Conservation (phyloP, 2,797 vertebrate species). For the Chiropotes sagulatus region DNA sequence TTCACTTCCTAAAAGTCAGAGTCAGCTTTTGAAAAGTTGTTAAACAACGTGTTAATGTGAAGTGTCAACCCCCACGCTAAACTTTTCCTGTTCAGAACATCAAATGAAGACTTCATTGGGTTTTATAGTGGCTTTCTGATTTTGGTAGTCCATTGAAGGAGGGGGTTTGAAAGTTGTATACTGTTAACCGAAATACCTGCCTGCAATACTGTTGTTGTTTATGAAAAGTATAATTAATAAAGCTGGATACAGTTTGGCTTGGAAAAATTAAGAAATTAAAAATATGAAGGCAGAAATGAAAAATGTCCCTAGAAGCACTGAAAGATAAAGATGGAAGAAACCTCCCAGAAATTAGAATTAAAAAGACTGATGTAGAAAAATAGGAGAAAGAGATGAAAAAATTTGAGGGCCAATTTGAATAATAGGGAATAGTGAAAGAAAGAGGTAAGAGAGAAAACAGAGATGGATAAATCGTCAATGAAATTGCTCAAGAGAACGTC, state of each 20-base stretch:
- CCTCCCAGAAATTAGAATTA: not conserved
- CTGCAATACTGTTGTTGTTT: not conserved
- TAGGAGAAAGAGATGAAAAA: constrained; percentile 25
- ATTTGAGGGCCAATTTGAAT: not conserved
- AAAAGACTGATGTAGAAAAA: not conserved
- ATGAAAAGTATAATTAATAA: not conserved
- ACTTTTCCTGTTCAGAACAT: not conserved
- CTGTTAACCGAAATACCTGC: not conserved
- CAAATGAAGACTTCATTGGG: not conserved
- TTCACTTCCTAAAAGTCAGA: not conserved
- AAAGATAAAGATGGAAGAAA: constrained; percentile 23
- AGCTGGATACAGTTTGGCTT: not conserved
- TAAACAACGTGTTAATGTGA: not conserved
- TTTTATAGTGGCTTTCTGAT: not conserved
- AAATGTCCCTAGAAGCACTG: not conserved
- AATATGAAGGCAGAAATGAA: not conserved
- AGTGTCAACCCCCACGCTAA: not conserved
- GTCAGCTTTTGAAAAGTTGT: not conserved
- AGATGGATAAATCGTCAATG: not conserved
- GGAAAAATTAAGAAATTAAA: not conserved
- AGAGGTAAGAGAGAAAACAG: not conserved
- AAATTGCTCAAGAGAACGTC: not conserved
- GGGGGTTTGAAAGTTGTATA: not conserved
- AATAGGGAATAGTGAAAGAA: constrained; percentile 20
- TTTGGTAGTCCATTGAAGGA: not conserved